Percentiles rank a stretch among this genome's conserved stretches.
Conservation (phyloP, 2,888 invertebrate species). For the Cheilosia vulpina region DNA sequence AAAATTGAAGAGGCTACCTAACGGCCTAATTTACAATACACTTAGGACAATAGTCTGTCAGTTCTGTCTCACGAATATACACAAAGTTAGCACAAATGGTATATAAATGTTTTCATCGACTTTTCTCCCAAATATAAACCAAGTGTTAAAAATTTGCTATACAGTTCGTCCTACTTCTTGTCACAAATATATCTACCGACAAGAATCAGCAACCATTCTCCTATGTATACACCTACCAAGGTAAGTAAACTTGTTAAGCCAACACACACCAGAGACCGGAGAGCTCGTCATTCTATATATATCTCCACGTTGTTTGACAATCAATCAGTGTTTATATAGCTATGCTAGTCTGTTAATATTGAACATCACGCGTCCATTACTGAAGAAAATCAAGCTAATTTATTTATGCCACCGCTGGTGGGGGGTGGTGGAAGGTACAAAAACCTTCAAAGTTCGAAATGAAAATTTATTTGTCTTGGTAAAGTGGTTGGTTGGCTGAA, state of each 20-base stretch:
- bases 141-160: too few species aligned
- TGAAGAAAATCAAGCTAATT: slow-evolving; percentile 34
- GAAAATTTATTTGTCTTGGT: slow-evolving; percentile 36
- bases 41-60: too few species aligned
- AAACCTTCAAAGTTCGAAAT: slow-evolving; percentile 10
- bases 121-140: too few species aligned
- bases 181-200: too few species aligned
- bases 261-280: neutral
- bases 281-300: neutral
- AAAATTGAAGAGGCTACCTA: too few species aligned
- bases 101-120: too few species aligned
- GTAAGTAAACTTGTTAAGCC: slow-evolving; percentile 6
- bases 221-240: neutral
- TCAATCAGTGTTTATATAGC: slow-evolving; percentile 32
- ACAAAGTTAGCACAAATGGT: too few species aligned
- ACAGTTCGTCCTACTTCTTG: too few species aligned
- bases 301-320: slow-evolving; percentile 14
- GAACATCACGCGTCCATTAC: slow-evolving; percentile 36
- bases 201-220: neutral
- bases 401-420: slow-evolving; percentile 13
- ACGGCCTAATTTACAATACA: too few species aligned
- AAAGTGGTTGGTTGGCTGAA: slow-evolving; percentile 15
- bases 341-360: neutral
- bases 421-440: neutral
- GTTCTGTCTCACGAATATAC: too few species aligned